phyloP scores from a whole-genome alignment of 2,113 vertebrate species.

The Aphyosemion australe region DNA sequence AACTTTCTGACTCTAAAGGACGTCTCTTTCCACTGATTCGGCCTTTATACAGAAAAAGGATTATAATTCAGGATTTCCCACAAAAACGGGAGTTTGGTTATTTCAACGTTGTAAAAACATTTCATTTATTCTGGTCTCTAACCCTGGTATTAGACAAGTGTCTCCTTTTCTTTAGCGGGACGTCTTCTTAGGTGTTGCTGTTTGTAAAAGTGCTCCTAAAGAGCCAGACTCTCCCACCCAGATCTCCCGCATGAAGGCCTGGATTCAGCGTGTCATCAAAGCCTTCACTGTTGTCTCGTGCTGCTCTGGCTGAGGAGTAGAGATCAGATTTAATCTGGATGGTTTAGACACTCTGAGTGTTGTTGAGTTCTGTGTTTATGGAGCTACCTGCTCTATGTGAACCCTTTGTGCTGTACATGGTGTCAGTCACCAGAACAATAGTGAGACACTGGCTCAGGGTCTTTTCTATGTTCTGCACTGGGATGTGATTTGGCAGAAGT shows the following conservation, averaged over 20 bases:
- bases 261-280: background rate
- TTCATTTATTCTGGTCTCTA: no score
- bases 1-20: constrained; percentile 8
- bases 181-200: background rate
- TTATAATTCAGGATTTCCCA: background rate
- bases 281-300: constrained; percentile 20
- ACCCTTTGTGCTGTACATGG: background rate
- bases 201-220: background rate
- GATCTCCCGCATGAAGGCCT: background rate
- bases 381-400: background rate
- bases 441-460: background rate
- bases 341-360: background rate
- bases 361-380: background rate
- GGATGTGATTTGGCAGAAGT: constrained; percentile 27
- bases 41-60: background rate
- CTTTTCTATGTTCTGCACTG: background rate
- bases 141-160: background rate
- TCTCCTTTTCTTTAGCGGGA: background rate
- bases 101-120: background rate
- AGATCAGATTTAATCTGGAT: background rate
- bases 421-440: constrained; percentile 4
- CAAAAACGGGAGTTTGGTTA: background rate
- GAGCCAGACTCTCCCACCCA: background rate
- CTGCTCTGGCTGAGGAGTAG: constrained; percentile 29
- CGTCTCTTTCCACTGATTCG: constrained; percentile 3